Conservation (phyloP, 2,113 vertebrate genomes). For the Phalacrocorax brasilianus region DNA sequence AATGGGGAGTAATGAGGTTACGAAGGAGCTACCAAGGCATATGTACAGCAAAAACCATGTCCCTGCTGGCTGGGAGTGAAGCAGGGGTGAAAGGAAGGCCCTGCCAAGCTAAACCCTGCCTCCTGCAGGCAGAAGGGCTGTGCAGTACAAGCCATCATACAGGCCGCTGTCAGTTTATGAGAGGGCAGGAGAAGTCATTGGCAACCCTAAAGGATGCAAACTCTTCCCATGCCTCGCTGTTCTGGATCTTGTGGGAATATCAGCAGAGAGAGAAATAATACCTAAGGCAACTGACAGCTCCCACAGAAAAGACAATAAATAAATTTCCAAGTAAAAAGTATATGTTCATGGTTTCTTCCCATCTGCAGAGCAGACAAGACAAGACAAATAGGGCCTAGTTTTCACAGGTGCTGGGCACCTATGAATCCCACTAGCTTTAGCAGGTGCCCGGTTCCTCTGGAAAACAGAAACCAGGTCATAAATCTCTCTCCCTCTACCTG, state of each 20-base stretch:
- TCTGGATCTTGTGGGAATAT: background rate
- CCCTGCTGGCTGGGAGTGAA: background rate
- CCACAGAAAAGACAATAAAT: background rate
- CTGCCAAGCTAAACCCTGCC: background rate
- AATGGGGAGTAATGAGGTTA: background rate
- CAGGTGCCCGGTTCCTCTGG: background rate
- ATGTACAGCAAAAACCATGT: fast-evolving
- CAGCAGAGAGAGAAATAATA: background rate
- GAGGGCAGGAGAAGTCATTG: background rate
- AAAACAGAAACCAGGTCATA: background rate
- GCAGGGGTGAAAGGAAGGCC: background rate
- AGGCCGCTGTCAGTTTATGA: background rate
- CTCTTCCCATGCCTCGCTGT: background rate
- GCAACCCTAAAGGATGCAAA: background rate
- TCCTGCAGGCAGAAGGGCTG: background rate
- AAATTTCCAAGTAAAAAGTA: background rate
- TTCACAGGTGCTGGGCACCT: background rate
- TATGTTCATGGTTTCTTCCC: background rate
- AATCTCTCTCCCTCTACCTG: background rate
- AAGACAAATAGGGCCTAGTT: background rate
- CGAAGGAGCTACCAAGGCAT: background rate
- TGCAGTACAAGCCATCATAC: fast-evolving
- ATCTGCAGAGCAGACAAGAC: background rate
- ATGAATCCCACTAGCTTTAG: background rate
- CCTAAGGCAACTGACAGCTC: background rate